These are phyloP conservation scores for Lycocorax pyrrhopterus DNA, from an alignment of 2,113 vertebrate genomes.

Conservation along the genomic window DNA sequence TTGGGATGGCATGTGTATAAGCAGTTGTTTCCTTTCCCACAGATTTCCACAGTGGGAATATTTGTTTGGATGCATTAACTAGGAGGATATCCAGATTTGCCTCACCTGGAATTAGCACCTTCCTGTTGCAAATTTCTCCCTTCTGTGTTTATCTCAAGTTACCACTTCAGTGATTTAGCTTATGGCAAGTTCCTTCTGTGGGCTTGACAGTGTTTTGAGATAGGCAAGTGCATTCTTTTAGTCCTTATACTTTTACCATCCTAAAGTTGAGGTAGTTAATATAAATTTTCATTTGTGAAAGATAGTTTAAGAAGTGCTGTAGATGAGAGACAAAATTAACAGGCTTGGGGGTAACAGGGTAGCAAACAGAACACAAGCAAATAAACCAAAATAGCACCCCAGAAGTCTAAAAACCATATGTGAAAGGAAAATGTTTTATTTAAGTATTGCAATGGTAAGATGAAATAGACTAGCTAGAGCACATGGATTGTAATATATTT, in stretches of 20 bases:
- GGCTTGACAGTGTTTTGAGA: background rate
- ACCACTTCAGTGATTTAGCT: background rate
- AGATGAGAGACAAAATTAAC: background rate
- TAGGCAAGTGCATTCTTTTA: background rate
- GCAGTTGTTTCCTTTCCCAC: background rate
- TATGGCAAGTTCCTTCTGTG: accelerated
- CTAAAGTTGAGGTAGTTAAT: background rate
- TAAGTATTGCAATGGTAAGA: background rate
- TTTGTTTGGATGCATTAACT: background rate
- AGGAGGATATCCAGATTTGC: background rate
- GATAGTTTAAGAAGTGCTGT: background rate
- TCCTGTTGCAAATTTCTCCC: background rate
- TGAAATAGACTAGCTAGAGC: background rate
- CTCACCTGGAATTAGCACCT: accelerated
- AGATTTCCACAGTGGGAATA: background rate
- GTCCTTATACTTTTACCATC: background rate
- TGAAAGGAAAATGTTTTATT: background rate
- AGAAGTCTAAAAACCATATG: background rate
- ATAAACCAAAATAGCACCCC: background rate
- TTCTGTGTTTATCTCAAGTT: background rate
- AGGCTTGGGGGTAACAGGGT: background rate
- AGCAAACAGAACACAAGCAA: background rate
- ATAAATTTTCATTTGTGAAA: background rate
- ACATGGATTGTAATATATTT: background rate
- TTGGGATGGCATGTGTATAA: background rate